phyloP scores from a whole-genome alignment of 2,888 invertebrate genomes.

The Hyposoter didymator region DNA sequence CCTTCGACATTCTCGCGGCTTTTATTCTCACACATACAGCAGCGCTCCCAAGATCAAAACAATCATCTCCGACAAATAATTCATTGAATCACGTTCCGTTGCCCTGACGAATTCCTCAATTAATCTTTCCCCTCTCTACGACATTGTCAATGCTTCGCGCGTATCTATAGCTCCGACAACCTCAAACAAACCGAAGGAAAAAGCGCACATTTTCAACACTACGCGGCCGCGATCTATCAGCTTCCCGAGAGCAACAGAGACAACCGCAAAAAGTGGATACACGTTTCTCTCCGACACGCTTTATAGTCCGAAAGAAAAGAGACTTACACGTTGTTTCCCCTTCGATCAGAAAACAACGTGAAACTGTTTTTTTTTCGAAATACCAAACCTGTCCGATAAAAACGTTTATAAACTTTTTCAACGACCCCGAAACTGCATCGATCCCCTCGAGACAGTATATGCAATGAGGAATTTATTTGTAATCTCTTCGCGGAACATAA shows the following conservation, averaged over 20 bases:
- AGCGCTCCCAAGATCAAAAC: conserved; percentile 2
- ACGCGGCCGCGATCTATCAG: too few relatives aligned
- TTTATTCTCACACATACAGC: background rate
- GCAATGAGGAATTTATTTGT: background rate
- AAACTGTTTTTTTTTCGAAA: too few relatives aligned
- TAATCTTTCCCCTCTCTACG: conserved; percentile 24
- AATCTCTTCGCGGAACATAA: background rate
- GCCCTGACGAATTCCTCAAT: conserved; percentile 27
- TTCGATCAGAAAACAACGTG: too few relatives aligned
- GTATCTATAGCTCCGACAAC: conserved; percentile 1
- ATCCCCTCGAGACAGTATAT: background rate
- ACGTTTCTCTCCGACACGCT: too few relatives aligned
- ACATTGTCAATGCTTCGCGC: background rate
- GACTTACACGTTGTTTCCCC: too few relatives aligned
- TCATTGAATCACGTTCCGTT: background rate
- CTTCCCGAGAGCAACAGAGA: too few relatives aligned
- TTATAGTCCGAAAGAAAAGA: too few relatives aligned
- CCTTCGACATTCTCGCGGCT: background rate
- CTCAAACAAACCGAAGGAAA: conserved; percentile 20
- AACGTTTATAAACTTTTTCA: too few relatives aligned
- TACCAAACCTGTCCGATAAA: too few relatives aligned
- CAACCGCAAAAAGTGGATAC: too few relatives aligned
- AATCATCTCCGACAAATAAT: conserved; percentile 32
- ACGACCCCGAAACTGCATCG: too few relatives aligned
- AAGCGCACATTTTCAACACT: background rate